Evolutionary conservation across 2,888 invertebrate species (phyloP), one percentile per base, ranked within the genome.

Genomic region (Alitta virens): DNA sequence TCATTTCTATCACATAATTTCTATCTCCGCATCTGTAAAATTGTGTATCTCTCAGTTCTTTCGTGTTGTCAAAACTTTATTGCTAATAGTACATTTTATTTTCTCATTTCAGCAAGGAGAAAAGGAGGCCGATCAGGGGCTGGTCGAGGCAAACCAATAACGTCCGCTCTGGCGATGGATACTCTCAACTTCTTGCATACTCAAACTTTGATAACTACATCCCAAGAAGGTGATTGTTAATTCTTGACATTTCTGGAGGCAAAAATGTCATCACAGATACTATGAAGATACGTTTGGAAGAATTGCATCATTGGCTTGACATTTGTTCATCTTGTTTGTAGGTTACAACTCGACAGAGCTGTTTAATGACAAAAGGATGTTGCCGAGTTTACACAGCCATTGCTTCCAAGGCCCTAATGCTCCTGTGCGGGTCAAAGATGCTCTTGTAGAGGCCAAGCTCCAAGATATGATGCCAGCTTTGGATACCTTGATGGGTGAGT

Each of bases 151-250:
- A 56, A 57, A 25, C 50, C 56, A 14, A 64, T 58, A 40, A 57
- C 59, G 38, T 58, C 60, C 64, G 74, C 76, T 53, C 63, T 76
- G 43, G 74, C 76, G 2, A 65, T 79, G 70, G 78, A 78, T 61
- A 75, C 78, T 59, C 71, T 80, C 18, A 77, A 79, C 63, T 67
- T 78, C 57, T 73, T 80, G 40, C 79, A 79, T 64, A 75, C 74
- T 49, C 78, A 79, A 60, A 78, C 79, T 12, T 42, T 70, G 16
- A 56, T 61, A 18, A 61, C 64, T 7, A 62, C 64, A 2, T 51
- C 66, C 12, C 62, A 66, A 51, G 66, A 68, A 62, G 67, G 67
- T 66, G 25, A 27, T 18, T 23, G 50, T 16, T 16, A 40, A 9
- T n/a, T n/a, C n/a, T n/a, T n/a, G n/a, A n/a, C n/a, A n/a, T n/a